Evolutionary conservation across 2,888 invertebrate species (phyloP).

Genomic region (Plebejus melissa): DNA sequence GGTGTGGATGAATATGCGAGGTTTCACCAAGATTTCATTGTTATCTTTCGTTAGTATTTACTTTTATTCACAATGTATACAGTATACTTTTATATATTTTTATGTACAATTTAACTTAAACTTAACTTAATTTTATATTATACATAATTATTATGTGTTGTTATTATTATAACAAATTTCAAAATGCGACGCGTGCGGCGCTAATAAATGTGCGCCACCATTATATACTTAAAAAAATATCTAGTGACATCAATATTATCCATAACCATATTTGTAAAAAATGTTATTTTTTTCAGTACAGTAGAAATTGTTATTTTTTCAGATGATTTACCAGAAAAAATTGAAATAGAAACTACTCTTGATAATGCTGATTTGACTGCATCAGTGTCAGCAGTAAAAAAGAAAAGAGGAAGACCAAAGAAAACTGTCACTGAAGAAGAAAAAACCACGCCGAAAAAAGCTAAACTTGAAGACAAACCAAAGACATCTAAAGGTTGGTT

Average conservation of each 20-base stretch:
- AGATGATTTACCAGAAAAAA: constrained; percentile 41
- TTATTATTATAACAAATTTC: no score
- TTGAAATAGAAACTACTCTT: constrained; percentile 46
- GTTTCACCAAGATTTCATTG: no score
- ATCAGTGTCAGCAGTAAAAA: constrained; percentile 48
- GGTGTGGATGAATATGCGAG: no score
- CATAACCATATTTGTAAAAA: background rate
- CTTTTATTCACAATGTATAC: no score
- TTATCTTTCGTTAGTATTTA: no score
- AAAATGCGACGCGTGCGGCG: no score
- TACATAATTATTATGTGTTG: no score
- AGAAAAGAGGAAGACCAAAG: constrained; percentile 52
- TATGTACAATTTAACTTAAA: no score
- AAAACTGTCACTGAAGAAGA: constrained; percentile 50
- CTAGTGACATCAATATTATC: background rate
- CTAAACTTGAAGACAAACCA: constrained; percentile 45
- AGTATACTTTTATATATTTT: no score
- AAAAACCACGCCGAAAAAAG: constrained; percentile 40
- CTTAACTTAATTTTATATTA: no score
- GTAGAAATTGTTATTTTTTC: constrained; percentile 29
- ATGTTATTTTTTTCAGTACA: constrained; percentile 13
- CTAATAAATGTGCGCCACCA: no score
- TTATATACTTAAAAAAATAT: no score
- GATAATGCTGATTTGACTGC: constrained; percentile 48
- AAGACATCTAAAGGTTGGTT: constrained; percentile 59